Conservation (phyloP, 2,888 invertebrate species). For the Sesia apiformis region DNA sequence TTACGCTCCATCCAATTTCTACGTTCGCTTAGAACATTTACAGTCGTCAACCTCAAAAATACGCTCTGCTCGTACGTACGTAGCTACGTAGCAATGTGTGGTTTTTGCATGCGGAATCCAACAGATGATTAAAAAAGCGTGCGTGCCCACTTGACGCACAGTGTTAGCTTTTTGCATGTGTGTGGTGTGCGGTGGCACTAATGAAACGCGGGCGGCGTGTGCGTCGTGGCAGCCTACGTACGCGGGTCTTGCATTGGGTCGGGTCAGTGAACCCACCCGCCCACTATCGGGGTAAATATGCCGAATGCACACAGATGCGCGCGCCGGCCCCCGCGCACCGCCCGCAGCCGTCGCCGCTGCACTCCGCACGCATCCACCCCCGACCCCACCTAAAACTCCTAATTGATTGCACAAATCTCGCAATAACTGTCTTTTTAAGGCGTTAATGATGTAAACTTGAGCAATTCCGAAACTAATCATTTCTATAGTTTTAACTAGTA, state of each 20-base stretch:
- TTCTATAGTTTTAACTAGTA: not conserved
- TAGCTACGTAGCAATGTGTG: not conserved
- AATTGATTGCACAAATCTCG: slow-evolving; percentile 74
- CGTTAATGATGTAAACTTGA: slow-evolving; percentile 70
- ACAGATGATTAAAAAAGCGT: slow-evolving; percentile 47
- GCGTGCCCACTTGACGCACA: slow-evolving; percentile 63
- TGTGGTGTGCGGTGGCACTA: slow-evolving; percentile 49
- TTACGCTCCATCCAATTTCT: not conserved
- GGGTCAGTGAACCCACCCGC: slow-evolving; percentile 70
- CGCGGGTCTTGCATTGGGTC: slow-evolving; percentile 71
- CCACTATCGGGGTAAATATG: slow-evolving; percentile 73
- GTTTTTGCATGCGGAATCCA: slow-evolving; percentile 16
- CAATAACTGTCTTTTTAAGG: slow-evolving; percentile 73
- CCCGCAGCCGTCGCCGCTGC: slow-evolving; percentile 34
- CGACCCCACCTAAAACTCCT: slow-evolving; percentile 56
- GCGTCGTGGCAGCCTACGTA: slow-evolving; percentile 57
- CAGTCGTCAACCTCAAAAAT: not conserved
- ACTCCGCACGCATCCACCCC: slow-evolving; percentile 58
- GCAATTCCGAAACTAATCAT: slow-evolving; percentile 56
- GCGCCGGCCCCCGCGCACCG: slow-evolving; percentile 43
- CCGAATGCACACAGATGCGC: slow-evolving; percentile 74
- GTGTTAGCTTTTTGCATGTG: slow-evolving; percentile 60
- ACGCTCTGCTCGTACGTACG: not conserved
- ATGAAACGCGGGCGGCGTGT: slow-evolving; percentile 57
- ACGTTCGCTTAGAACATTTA: no score